Conservation (phyloP, 2,113 vertebrate species). For the Tretioscincus oriximinensis region DNA sequence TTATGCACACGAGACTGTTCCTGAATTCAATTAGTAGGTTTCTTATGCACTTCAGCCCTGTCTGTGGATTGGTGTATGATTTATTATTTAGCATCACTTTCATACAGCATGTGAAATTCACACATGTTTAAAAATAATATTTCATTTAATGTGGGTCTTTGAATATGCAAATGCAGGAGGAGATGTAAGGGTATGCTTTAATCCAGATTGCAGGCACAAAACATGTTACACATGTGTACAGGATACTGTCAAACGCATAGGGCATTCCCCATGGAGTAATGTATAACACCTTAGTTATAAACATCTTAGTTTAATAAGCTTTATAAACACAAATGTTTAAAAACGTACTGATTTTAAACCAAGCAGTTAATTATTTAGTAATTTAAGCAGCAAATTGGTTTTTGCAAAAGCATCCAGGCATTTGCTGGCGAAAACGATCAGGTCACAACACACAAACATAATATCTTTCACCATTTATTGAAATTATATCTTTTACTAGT, state of each 20-base stretch:
- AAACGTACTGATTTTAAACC: neutral
- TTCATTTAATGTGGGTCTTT: slow-evolving; percentile 1
- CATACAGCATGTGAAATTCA: slow-evolving; percentile 8
- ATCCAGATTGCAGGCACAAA: neutral
- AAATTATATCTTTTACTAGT: too few species aligned
- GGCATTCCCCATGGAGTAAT: neutral
- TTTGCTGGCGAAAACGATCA: too few species aligned
- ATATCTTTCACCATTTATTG: too few species aligned
- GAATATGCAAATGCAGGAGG: neutral
- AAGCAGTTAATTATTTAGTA: neutral
- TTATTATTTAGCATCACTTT: slow-evolving; percentile 52
- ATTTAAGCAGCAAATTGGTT: neutral
- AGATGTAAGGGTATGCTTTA: neutral
- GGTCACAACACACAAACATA: too few species aligned
- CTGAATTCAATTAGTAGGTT: slow-evolving; percentile 37
- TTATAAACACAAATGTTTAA: neutral
- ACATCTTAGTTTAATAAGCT: neutral
- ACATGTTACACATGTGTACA: neutral
- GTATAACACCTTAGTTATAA: neutral
- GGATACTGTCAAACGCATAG: neutral
- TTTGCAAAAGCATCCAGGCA: neutral
- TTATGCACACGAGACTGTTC: slow-evolving; percentile 37
- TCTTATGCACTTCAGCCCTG: slow-evolving; percentile 15
- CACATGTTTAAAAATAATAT: slow-evolving; percentile 41
- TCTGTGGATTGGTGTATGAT: slow-evolving; percentile 42